phyloP scores from a whole-genome alignment of 2,113 vertebrate species.

The Daboia siamensis region DNA sequence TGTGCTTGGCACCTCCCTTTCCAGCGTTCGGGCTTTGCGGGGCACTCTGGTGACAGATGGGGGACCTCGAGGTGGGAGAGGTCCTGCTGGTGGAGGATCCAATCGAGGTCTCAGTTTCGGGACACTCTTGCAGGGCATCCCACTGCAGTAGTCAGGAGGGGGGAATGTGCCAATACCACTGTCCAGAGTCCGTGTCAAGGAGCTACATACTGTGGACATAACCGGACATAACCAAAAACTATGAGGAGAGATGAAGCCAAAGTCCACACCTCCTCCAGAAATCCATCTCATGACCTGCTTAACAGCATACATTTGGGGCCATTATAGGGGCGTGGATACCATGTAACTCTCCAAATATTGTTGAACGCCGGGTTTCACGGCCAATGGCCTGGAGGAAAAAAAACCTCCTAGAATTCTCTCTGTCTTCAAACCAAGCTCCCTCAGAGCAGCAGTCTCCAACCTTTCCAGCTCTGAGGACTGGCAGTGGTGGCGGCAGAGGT shows the following conservation, averaged over 20 bases:
- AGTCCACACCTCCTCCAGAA: neutral
- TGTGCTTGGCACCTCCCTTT: slow-evolving; percentile 81
- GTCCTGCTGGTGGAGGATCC: slow-evolving; percentile 69
- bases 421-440: neutral
- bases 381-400: neutral
- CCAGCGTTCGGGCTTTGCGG: slow-evolving; percentile 88
- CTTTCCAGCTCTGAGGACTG: neutral
- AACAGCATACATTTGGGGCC: too few relatives aligned
- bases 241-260: neutral
- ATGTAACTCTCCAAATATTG: neutral
- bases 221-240: neutral
- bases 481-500: neutral
- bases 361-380: neutral
- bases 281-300: neutral
- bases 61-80: slow-evolving; percentile 62
- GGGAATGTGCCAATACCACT: slow-evolving; percentile 97
- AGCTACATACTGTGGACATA: slow-evolving; percentile 77
- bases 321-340: neutral
- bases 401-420: neutral
- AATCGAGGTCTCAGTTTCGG: slow-evolving; percentile 78
- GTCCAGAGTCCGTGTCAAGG: slow-evolving; percentile 91
- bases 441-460: neutral
- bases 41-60: slow-evolving; percentile 73
- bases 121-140: slow-evolving; percentile 77
- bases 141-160: slow-evolving; percentile 83